Base-by-base conservation (phyloP, 2,113 vertebrate species). In the Albula goreensis region DNA sequence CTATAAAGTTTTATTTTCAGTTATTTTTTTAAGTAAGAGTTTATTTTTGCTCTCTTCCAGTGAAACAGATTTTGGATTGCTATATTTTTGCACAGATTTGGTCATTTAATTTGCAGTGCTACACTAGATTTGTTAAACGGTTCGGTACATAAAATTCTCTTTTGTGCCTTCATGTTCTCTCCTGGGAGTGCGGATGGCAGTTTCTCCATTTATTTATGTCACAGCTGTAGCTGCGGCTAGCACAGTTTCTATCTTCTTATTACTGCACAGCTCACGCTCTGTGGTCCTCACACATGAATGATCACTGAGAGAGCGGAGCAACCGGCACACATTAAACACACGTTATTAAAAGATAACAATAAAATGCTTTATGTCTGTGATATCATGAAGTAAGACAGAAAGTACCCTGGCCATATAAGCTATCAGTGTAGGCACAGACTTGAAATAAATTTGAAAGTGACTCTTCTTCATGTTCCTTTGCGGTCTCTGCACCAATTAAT, bases 71-170 rank as follows among this genome's bases (percentile, higher is more conserved):
- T 41, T 41, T 41, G 31, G 31, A 41, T 41, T 41, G 31, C 31
- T 56, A 2, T 56, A 2, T 60, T 60, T 60, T 60, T 60, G 56
- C 11, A 11, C 3, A 60, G 12, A 12, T 60, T 60, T 60, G 56
- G 31, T 41, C 31, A 60, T 60, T 60, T 80, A 87, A 88, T 91
- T 90, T 83, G 78, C 87, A 15, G 56, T 50, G 2, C 31, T 41
- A 41, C 31, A 41, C 31, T 1, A 41, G 31, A 41, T 41, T 41
- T 41, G 31, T 41, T 41, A 41, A 41, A 41, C 31, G 31, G 8
- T 13, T 60, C 3, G 57, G 57, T 1, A 3, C 22, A 19, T 66
- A 22, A 66, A 66, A 19, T 19, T 5, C 60, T 8, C 3, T 60
- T 60, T 60, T 60, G 3, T 11, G 7, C 57, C 57, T 60, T 3